These are phyloP conservation scores for Rhynchophorus ferrugineus DNA, from an alignment of 1,140 invertebrate species.

Conservation along the genomic window DNA sequence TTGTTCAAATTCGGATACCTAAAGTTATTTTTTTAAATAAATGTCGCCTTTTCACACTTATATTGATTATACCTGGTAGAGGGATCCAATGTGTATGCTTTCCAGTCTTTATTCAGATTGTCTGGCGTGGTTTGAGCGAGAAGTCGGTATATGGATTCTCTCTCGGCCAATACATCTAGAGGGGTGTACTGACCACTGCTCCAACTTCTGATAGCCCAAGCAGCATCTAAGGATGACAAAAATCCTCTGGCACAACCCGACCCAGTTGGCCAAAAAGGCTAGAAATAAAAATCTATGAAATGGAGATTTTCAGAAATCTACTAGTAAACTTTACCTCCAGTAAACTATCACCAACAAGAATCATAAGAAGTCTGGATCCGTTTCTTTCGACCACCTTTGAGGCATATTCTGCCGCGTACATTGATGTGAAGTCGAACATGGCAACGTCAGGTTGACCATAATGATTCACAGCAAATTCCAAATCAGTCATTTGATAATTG, in stretches of 20 bases:
- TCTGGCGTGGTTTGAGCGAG: conserved; percentile 88
- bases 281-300: conserved; percentile 8
- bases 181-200: conserved; percentile 58
- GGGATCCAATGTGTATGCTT: conserved; percentile 84
- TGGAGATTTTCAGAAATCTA: neutral
- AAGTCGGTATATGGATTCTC: conserved; percentile 82
- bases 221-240: conserved; percentile 89
- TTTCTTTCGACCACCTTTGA: conserved; percentile 69
- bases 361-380: conserved; percentile 74
- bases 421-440: conserved; percentile 99
- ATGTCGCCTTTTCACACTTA: neutral
- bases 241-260: conserved; percentile 97
- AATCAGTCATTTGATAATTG: conserved; percentile 76
- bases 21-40: neutral
- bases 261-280: conserved; percentile 97
- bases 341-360: conserved; percentile 91
- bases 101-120: conserved; percentile 84
- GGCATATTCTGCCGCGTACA: conserved; percentile 96
- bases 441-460: conserved; percentile 96
- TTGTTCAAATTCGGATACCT: conserved; percentile 57
- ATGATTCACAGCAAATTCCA: conserved; percentile 97
- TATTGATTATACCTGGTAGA: conserved; percentile 54
- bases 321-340: conserved; percentile 60
- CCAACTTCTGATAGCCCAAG: conserved; percentile 90
- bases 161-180: conserved; percentile 81